These are phyloP conservation scores for Cremastinae sp. DNA, from an alignment of 2,888 invertebrate genomes.

Conservation along the genomic window DNA sequence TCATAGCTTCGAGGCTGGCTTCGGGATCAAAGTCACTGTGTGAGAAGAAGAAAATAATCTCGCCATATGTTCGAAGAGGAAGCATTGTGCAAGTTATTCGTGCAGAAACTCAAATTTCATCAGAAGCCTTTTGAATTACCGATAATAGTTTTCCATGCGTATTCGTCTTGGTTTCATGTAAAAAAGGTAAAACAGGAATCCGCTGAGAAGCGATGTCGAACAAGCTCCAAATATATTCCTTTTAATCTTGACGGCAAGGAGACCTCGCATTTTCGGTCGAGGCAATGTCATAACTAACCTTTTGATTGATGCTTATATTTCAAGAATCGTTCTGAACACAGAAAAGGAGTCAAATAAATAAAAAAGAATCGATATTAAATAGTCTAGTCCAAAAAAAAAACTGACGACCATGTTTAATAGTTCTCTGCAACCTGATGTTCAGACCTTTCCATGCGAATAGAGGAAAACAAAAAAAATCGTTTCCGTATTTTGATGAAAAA, in stretches of 20 bases:
- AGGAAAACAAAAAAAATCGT: slow-evolving; percentile 6
- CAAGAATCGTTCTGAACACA: too few relatives aligned
- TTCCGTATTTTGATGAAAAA: background rate
- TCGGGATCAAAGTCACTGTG: slow-evolving; percentile 47
- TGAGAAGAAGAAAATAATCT: too few relatives aligned
- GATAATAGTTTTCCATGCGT: slow-evolving; percentile 50
- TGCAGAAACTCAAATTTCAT: background rate
- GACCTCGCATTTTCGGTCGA: slow-evolving; percentile 52
- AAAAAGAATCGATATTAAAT: background rate
- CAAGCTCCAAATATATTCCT: slow-evolving; percentile 40
- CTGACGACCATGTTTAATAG: slow-evolving; percentile 9
- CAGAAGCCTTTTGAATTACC: slow-evolving; percentile 10
- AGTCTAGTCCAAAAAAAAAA: background rate
- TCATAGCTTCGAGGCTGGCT: slow-evolving; percentile 49
- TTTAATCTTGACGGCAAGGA: slow-evolving; percentile 46
- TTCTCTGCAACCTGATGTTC: too few relatives aligned
- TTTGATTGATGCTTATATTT: background rate
- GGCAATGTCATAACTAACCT: slow-evolving; percentile 35
- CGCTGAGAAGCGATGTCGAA: slow-evolving; percentile 34
- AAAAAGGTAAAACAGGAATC: slow-evolving; percentile 40
- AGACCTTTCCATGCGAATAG: too few relatives aligned
- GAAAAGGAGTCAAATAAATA: slow-evolving; percentile 7
- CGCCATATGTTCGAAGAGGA: too few relatives aligned
- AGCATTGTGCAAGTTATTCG: background rate
- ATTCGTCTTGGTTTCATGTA: slow-evolving; percentile 33